A percentile compares a stretch with the other conserved stretches of the same genome.
phyloP scores from a whole-genome alignment of 2,888 invertebrate species.

The Prosapia bicincta region DNA sequence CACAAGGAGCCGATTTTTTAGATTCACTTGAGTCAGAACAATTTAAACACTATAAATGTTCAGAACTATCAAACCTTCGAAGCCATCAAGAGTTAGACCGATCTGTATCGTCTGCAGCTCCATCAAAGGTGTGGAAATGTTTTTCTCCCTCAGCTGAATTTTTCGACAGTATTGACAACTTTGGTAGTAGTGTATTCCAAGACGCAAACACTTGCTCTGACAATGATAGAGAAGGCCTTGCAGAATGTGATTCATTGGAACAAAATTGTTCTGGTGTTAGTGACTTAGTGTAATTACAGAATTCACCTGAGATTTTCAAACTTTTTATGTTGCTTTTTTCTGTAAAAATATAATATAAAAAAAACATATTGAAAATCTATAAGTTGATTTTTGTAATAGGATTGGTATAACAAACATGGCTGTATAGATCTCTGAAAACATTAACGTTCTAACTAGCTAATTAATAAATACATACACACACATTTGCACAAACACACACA shows the following conservation, averaged over 20 bases:
- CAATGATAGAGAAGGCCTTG: slow-evolving; percentile 52
- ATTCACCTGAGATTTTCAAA: too few relatives aligned
- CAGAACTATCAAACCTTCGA: background rate
- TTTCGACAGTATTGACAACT: slow-evolving; percentile 66
- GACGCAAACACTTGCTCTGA: background rate
- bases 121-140: slow-evolving; percentile 12
- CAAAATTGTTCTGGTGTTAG: slow-evolving; percentile 32
- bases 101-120: slow-evolving; percentile 17
- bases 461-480: too few relatives aligned
- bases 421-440: too few relatives aligned
- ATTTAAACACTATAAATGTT: background rate
- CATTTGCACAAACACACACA: too few relatives aligned
- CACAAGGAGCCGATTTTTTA: background rate
- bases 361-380: too few relatives aligned
- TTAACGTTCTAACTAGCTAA: too few relatives aligned
- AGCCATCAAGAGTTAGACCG: slow-evolving; percentile 41
- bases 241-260: slow-evolving; percentile 57
- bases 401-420: too few relatives aligned
- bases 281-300: slow-evolving; percentile 22
- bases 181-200: slow-evolving; percentile 42
- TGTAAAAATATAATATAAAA: too few relatives aligned
- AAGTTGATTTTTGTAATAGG: too few relatives aligned
- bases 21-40: background rate
- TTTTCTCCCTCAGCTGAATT: slow-evolving; percentile 45
- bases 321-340: too few relatives aligned